Conservation (phyloP, 1,140 invertebrate genomes). For the Philaenus spumarius region DNA sequence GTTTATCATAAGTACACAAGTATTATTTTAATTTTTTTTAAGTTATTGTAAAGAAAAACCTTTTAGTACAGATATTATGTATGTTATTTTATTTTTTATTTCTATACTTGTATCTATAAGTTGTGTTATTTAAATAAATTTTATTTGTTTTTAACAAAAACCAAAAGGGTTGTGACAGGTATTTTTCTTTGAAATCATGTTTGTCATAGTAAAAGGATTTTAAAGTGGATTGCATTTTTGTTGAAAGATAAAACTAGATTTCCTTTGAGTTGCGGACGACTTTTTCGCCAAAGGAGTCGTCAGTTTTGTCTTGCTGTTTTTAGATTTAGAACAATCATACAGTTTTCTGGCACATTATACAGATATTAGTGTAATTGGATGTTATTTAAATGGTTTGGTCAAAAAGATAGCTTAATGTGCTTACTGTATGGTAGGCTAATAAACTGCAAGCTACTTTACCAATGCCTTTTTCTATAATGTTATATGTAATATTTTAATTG, state of each 20-base stretch:
- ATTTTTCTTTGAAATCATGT: conserved; percentile 1
- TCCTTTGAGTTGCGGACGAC: too few relatives aligned
- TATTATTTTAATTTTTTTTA: not conserved
- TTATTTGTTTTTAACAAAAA: not conserved
- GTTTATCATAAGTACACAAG: conserved; percentile 1
- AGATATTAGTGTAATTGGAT: not conserved
- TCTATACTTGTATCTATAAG: not conserved
- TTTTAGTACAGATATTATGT: conserved; percentile 10
- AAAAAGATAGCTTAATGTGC: conserved; percentile 3
- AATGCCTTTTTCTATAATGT: conserved; percentile 13
- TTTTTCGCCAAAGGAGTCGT: too few relatives aligned
- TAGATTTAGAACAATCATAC: conserved; percentile 6
- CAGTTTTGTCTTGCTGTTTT: conserved; percentile 1
- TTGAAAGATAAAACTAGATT: conserved; percentile 8
- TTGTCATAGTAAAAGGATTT: conserved; percentile 9
- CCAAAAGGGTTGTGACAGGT: not conserved
- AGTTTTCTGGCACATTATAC: conserved; percentile 1
- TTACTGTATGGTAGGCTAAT: conserved; percentile 5
- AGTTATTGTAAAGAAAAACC: not conserved
- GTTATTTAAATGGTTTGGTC: conserved; percentile 5
- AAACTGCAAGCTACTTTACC: conserved; percentile 13
- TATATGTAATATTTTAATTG: conserved; percentile 8
- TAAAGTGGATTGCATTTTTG: conserved; percentile 15
- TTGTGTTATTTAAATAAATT: conserved; percentile 8
- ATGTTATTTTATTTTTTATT: conserved; percentile 1